Percentiles rank a stretch among this genome's conserved stretches.
Evolutionary conservation across 2,113 vertebrate genomes (phyloP).

Genomic region (Epinephelus fuscoguttatus): DNA sequence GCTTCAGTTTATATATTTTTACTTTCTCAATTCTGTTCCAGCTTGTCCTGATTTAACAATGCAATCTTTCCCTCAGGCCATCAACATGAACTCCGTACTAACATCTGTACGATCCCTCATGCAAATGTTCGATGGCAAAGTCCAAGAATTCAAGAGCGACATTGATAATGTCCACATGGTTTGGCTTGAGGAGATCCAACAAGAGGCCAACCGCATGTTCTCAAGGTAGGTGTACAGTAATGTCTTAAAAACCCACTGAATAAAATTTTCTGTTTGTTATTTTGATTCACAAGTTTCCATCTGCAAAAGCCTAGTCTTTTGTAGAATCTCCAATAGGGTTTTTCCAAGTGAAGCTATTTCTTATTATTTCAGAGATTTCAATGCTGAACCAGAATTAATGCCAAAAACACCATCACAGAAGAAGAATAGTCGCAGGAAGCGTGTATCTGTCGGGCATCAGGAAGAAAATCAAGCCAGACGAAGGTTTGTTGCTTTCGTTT

Average conservation of each 20-base stretch:
- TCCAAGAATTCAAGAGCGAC: conserved; percentile 83
- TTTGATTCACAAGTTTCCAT: not conserved
- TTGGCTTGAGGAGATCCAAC: conserved; percentile 93
- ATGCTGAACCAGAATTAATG: conserved; percentile 92
- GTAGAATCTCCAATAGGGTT: not conserved
- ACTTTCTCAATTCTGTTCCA: not conserved
- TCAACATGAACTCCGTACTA: conserved; percentile 77
- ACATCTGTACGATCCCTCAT: conserved; percentile 78
- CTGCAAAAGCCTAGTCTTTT: not conserved
- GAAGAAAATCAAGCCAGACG: conserved; percentile 83
- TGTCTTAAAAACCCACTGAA: not conserved
- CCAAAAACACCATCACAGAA: conserved; percentile 98
- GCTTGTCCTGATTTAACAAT: not conserved
- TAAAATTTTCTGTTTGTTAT: not conserved
- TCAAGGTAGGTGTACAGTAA: conserved; percentile 81
- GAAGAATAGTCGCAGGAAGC: conserved; percentile 88
- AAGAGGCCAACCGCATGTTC: conserved; percentile 92
- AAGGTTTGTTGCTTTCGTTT: conserved; percentile 81
- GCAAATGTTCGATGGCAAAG: conserved; percentile 83
- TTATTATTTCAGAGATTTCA: conserved; percentile 85
- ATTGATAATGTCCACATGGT: conserved; percentile 88
- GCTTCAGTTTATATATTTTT: not conserved
- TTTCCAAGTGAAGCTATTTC: not conserved
- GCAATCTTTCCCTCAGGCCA: conserved; percentile 29
- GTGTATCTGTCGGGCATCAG: conserved; percentile 79